Percentiles rank a stretch among this genome's conserved stretches.
Evolutionary conservation across 2,888 invertebrate genomes (phyloP).

Genomic region (Cephonodes hylas): DNA sequence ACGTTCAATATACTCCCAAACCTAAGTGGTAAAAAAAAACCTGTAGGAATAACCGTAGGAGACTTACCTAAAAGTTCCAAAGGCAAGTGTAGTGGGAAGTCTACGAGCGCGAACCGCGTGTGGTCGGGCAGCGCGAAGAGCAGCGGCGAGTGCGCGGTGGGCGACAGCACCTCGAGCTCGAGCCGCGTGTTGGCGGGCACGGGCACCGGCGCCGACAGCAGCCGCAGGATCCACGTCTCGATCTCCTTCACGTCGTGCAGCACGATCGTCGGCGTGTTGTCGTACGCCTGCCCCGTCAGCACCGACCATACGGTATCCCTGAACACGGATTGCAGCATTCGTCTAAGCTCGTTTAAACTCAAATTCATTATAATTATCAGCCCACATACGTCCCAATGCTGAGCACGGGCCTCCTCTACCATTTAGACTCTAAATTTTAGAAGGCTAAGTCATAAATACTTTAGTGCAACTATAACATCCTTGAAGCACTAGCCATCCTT

Average conservation of each 20-base stretch:
- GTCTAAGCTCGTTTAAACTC: too few relatives aligned
- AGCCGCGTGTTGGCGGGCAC: slow-evolving; percentile 97
- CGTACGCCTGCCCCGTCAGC: slow-evolving; percentile 90
- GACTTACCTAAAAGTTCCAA: slow-evolving; percentile 91
- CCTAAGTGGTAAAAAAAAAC: too few relatives aligned
- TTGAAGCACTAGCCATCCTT: too few relatives aligned
- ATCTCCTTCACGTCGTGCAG: slow-evolving; percentile 98
- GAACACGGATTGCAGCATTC: slow-evolving; percentile 23
- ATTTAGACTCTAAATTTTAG: too few relatives aligned
- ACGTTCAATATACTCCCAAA: too few relatives aligned
- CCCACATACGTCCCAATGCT: too few relatives aligned
- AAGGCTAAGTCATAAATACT: too few relatives aligned
- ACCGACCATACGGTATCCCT: slow-evolving; percentile 99
- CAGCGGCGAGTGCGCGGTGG: slow-evolving; percentile 90
- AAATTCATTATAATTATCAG: too few relatives aligned
- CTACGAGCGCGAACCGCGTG: slow-evolving; percentile 97
- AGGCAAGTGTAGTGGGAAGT: slow-evolving; percentile 98
- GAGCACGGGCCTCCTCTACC: too few relatives aligned
- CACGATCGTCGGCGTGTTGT: slow-evolving; percentile 92
- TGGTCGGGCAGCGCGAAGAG: slow-evolving; percentile 98
- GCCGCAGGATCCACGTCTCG: slow-evolving; percentile 98
- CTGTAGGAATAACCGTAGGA: neutral
- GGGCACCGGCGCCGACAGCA: slow-evolving; percentile 98
- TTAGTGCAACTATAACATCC: too few relatives aligned
- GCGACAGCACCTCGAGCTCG: slow-evolving; percentile 91